Evolutionary conservation across 1,140 invertebrate genomes (phyloP).

Genomic region (Carposina sasakii): DNA sequence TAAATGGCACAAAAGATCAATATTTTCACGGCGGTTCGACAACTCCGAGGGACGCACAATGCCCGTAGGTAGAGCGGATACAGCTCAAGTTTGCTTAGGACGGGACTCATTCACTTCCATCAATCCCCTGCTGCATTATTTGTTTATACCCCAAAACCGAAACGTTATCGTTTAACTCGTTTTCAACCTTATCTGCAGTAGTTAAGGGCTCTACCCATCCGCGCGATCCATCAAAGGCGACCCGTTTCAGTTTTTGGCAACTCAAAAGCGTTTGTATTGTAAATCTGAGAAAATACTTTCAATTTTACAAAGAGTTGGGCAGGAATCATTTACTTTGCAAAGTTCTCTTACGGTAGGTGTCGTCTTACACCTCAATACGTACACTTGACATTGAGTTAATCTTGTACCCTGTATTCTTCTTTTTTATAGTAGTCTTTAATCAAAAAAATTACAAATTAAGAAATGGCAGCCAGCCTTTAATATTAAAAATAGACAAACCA

Average conservation of each 20-base stretch:
- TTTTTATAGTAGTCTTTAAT: too few species aligned
- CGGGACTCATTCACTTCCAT: conserved; percentile 48
- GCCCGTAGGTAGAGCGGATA: conserved; percentile 35
- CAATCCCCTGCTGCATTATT: conserved; percentile 56
- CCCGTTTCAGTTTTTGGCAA: conserved; percentile 22
- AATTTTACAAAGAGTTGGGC: conserved; percentile 26
- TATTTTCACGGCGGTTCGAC: conserved; percentile 25
- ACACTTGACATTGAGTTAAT: too few species aligned
- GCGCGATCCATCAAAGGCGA: too few species aligned
- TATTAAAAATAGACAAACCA: too few species aligned
- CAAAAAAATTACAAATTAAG: too few species aligned
- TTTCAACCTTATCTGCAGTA: too few species aligned
- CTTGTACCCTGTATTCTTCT: too few species aligned
- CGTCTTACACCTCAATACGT: too few species aligned
- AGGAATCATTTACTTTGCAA: too few species aligned
- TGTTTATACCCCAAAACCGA: conserved; percentile 39
- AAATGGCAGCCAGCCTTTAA: too few species aligned
- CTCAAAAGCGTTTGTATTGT: conserved; percentile 17
- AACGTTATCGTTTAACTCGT: too few species aligned
- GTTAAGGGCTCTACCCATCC: too few species aligned
- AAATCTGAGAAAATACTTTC: conserved; percentile 28
- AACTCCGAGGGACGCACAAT: conserved; percentile 32
- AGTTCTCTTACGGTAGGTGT: conserved; percentile 21
- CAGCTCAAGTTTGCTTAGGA: conserved; percentile 55
- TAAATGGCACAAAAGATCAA: conserved; percentile 33